Evolutionary conservation across 2,797 vertebrate species (phyloP), one percentile per base, ranked within the genome.

Genomic region (Otus scops): DNA sequence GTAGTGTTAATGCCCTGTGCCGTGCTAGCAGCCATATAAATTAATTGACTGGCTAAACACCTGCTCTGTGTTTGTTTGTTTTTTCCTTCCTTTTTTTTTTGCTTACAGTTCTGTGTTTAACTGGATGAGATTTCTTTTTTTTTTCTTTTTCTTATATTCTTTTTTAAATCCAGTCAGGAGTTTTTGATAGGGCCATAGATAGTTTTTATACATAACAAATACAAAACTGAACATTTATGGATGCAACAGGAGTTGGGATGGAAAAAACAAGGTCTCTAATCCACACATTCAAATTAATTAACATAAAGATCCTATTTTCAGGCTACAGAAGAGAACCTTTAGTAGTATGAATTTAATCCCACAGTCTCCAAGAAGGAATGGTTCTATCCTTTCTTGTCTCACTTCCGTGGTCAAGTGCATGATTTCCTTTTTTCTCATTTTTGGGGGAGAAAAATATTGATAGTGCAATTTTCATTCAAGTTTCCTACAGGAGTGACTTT

Each of bases 1-100:
- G 23, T 87, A 39, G 94, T 95, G 92, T 89, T 97, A 97, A 97
- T 94, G 93, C 90, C 94, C 88, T 75, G 48, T 89, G 91, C 84
- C 6, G 41, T 81, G 88, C 86, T 76, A 92, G 86, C 51, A 73
- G 57, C 68, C 64, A 50, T 88, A 88, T 34, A 83, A 94, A 85
- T 95, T 96, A 95, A 96, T 81, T 95, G 89, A 78, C 71, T 78
- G 71, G 89, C 81, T 95, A 88, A 93, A 91, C 88, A 94, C 84
- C 92, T 92, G 88, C 71, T 92, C 80, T 60, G 45, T 92, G 43
- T 50, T 92, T 88, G 71, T 86, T 86, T 91, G 73, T 12, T 74
- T 82, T 32, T 60, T 34, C 13, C 18, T 39, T 70, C 10, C 22
- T 10, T 68, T 50, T 56, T 56, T 51, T 41, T 20, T 51, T 32